Percentiles rank a stretch among this genome's conserved stretches.
These are phyloP conservation scores for Acrobasis repandana DNA, from an alignment of 2,888 invertebrate genomes.

Conservation along the genomic window DNA sequence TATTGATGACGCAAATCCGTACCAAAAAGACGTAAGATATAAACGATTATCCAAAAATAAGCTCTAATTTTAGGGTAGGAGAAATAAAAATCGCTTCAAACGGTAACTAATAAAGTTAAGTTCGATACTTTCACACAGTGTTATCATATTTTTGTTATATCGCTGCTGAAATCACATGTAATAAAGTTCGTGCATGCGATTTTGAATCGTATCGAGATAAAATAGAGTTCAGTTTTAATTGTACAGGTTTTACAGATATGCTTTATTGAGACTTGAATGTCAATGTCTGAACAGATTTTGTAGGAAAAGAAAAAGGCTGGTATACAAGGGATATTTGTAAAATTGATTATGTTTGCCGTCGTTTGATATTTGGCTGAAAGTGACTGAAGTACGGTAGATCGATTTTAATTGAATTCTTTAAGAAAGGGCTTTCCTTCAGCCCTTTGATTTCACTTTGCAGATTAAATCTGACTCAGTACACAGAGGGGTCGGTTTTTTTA, in stretches of 20 bases:
- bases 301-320: slow-evolving; percentile 63
- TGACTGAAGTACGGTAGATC: slow-evolving; percentile 59
- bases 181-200: slow-evolving; percentile 15
- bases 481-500: slow-evolving; percentile 44
- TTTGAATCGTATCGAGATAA: fast-evolving
- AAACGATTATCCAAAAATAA: slow-evolving; percentile 2
- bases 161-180: slow-evolving; percentile 4
- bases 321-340: slow-evolving; percentile 68
- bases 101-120: slow-evolving; percentile 62
- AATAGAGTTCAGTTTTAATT: slow-evolving; percentile 30
- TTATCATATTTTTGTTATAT: slow-evolving; percentile 61
- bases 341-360: slow-evolving; percentile 79
- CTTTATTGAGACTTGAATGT: slow-evolving; percentile 25
- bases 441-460: slow-evolving; percentile 58
- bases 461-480: slow-evolving; percentile 60
- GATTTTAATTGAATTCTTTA: slow-evolving; percentile 73
- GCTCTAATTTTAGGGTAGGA: background rate
- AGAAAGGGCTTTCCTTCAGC: slow-evolving; percentile 46
- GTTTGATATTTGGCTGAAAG: slow-evolving; percentile 61
- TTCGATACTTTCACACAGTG: slow-evolving; percentile 74
- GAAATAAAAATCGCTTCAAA: slow-evolving; percentile 31
- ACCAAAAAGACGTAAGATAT: slow-evolving; percentile 41
- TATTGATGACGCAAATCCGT: slow-evolving; percentile 61
- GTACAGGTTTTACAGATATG: slow-evolving; percentile 23
- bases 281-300: slow-evolving; percentile 63